Base-by-base conservation (phyloP, 92 coral and sea anemone genomes). In the Zoanthus solanderi region DNA sequence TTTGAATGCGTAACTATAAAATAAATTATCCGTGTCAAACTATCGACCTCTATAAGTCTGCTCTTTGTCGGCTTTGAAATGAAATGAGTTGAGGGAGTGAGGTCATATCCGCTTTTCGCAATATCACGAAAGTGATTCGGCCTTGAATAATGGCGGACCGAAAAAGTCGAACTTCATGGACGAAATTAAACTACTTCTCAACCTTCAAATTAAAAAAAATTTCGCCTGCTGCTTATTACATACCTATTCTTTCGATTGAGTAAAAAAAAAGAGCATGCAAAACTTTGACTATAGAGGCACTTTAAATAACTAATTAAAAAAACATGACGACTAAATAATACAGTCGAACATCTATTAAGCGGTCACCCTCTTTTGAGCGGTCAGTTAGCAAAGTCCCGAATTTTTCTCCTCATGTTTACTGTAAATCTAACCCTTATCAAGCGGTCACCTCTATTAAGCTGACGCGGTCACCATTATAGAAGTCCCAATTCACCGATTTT, bases 81-180 rank as follows among this genome's bases (percentile, higher is more conserved):
- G 37, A 75, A 50, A 76, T 77, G 69, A 53, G 83, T 77, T 77
- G 83, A 52, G 69, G 83, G 83, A 53, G 66, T 77, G 83, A 77
- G 50, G 83, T 77, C 83, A 77, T 13, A 56, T 77, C 80, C 65
- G 65, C 80, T 23, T 50, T 47, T 76, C 80, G 7, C 63, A 47
- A 18, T 71, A 71, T 71, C 42, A 23, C 60, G 17, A 75, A 75
- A 48, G 63, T 28, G 60, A 52, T 30, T 23, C 37, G 63, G 37
- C 79, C 60, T 23, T 75, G 63, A 75, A 75, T 75, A 75, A 75
- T 75, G 78, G 79, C 79, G 79, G 79, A 48, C 61, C 0, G 57
- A 75, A 75, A 75, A 75, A 75, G 32, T n/a, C 45, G 42, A 75
- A 47, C 15, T 47, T 47, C 37, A 48, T 28, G 17, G 60, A 47